phyloP scores from a whole-genome alignment of 2,888 invertebrate species.

The Tenthredo scrophulariae region DNA sequence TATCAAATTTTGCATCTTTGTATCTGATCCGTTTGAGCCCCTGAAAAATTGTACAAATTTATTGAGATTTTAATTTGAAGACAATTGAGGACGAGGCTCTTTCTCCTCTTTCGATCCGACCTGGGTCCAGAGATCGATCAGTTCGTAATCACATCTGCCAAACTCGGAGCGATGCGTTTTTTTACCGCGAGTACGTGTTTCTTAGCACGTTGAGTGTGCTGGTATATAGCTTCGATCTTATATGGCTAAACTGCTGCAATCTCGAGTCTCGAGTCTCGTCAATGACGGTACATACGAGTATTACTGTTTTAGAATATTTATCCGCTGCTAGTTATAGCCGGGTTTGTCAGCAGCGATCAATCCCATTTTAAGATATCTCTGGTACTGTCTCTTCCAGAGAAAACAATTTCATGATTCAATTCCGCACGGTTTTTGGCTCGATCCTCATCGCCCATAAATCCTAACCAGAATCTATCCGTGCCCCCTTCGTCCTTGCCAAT shows the following conservation, averaged over 20 bases:
- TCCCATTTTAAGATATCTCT: not conserved
- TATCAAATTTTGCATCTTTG: not conserved
- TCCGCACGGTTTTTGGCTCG: not conserved
- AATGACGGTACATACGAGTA: not conserved
- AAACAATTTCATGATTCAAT: not conserved
- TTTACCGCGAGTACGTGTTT: constrained; percentile 26
- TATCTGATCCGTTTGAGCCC: not conserved
- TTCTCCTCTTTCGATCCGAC: constrained; percentile 6
- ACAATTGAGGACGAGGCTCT: constrained; percentile 45
- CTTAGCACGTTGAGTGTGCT: not conserved
- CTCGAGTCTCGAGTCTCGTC: not conserved
- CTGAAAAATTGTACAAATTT: not conserved
- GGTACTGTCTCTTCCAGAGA: not conserved
- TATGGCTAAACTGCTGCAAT: constrained; percentile 16
- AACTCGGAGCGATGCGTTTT: constrained; percentile 42
- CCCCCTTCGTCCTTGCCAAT: not conserved
- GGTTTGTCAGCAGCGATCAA: not conserved
- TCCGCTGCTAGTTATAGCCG: not conserved
- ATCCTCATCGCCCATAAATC: not conserved
- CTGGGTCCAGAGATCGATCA: constrained; percentile 38
- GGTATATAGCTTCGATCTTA: not conserved
- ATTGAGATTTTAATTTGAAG: not conserved
- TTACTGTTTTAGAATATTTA: constrained; percentile 3
- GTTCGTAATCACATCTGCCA: constrained; percentile 28
- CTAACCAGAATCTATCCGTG: not conserved